Evolutionary conservation across 2,113 vertebrate species (phyloP).

Genomic region (Eretmochelys imbricata): DNA sequence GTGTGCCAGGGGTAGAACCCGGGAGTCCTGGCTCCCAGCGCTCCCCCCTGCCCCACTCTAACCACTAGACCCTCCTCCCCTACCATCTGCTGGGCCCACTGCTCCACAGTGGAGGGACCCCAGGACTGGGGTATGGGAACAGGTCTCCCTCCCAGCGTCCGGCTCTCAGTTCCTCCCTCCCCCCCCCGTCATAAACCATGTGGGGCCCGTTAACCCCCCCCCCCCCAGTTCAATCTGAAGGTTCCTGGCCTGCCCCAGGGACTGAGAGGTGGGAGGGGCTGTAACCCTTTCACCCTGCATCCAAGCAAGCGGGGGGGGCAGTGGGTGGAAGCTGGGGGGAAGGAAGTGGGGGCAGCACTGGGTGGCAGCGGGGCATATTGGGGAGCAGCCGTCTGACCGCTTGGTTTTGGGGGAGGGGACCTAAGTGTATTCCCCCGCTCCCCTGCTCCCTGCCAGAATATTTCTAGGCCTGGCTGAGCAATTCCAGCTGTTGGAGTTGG

Average conservation of each 20-base stretch:
- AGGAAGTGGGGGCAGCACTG: not conserved
- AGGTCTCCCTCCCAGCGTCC: not conserved
- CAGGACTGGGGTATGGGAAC: no score
- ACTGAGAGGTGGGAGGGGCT: no score
- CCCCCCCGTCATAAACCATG: not conserved
- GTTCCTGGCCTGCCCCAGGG: not conserved
- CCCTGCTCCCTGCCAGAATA: not conserved
- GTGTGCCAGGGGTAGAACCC: not conserved
- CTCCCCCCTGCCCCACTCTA: not conserved
- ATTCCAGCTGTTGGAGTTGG: not conserved
- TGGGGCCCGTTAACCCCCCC: not conserved
- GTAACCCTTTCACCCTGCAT: not conserved
- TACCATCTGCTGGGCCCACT: not conserved
- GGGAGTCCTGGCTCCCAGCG: not conserved
- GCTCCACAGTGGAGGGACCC: not conserved
- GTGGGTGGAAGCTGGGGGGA: no score
- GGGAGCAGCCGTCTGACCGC: not conserved
- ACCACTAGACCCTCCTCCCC: not conserved
- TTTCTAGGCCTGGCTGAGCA: not conserved
- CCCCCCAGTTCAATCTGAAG: not conserved
- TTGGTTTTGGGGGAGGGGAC: not conserved
- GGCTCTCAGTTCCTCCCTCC: not conserved
- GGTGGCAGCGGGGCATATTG: not conserved
- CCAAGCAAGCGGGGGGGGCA: not conserved
- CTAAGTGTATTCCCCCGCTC: not conserved